Conservation (phyloP, 2,797 vertebrate genomes). For the Enoplosus armatus region DNA sequence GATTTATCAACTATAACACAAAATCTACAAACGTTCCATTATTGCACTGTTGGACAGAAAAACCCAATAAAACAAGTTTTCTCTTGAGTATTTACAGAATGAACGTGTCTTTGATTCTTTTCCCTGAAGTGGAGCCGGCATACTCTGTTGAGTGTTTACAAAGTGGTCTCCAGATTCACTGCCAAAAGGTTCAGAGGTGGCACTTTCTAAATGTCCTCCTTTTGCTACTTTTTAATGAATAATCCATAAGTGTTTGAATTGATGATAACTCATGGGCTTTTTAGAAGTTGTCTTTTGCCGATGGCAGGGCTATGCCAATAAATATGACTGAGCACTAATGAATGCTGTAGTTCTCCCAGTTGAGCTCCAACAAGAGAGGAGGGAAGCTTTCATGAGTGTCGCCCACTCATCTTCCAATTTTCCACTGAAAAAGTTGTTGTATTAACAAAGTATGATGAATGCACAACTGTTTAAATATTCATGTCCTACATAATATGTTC, state of each 20-base stretch:
- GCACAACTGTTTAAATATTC: constrained; percentile 53
- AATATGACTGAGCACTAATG: constrained; percentile 62
- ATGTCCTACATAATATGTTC: constrained; percentile 37
- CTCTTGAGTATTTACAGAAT: constrained; percentile 1
- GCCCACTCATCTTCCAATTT: constrained; percentile 55
- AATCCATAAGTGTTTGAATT: constrained; percentile 69
- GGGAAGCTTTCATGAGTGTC: constrained; percentile 40
- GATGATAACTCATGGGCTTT: constrained; percentile 63
- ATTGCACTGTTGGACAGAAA: not conserved
- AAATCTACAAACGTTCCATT: not conserved
- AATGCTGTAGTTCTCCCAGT: constrained; percentile 40
- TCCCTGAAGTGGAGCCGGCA: not conserved
- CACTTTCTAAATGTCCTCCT: constrained; percentile 43
- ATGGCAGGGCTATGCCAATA: constrained; percentile 51
- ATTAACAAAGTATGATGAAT: constrained; percentile 63
- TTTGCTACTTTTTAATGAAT: constrained; percentile 61
- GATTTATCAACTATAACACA: not conserved
- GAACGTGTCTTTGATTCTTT: not conserved
- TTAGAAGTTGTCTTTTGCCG: constrained; percentile 50
- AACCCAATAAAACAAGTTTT: not conserved
- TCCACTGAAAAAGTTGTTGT: constrained; percentile 50
- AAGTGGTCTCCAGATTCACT: constrained; percentile 30
- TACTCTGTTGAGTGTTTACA: constrained; percentile 37
- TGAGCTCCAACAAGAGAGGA: constrained; percentile 38
- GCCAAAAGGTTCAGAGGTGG: constrained; percentile 40